These are phyloP conservation scores for Adoxophyes honmai DNA, from an alignment of 1,140 invertebrate species.

Conservation along the genomic window DNA sequence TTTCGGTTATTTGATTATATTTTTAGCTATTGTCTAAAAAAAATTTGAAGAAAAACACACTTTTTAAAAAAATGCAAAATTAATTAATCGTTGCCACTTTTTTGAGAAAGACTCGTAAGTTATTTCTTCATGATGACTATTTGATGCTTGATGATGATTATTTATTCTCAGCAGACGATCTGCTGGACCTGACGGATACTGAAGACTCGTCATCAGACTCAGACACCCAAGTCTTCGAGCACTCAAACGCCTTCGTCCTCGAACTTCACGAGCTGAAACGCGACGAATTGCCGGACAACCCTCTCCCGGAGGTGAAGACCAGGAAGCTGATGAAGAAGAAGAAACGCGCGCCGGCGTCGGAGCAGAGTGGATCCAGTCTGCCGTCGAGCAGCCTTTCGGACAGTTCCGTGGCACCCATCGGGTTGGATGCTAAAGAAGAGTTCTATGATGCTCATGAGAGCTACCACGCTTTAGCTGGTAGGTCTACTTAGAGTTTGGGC, in stretches of 20 bases:
- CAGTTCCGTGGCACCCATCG: constrained; percentile 14
- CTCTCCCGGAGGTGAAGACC: constrained; percentile 22
- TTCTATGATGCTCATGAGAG: constrained; percentile 58
- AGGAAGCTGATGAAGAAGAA: constrained; percentile 36
- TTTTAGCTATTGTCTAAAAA: too few relatives aligned
- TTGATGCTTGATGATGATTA: too few relatives aligned
- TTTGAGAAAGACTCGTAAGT: too few relatives aligned
- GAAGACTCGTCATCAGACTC: constrained; percentile 31
- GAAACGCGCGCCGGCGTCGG: not conserved
- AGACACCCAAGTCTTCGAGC: constrained; percentile 25
- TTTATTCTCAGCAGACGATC: constrained; percentile 17
- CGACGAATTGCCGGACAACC: constrained; percentile 29
- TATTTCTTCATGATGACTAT: too few relatives aligned
- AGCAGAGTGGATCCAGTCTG: not conserved
- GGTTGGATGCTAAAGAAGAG: constrained; percentile 38
- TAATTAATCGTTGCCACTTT: too few relatives aligned
- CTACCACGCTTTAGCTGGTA: constrained; percentile 42
- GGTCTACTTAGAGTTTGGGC: too few relatives aligned
- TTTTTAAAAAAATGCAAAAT: too few relatives aligned
- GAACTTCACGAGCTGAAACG: constrained; percentile 43
- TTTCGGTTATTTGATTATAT: too few relatives aligned
- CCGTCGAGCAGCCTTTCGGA: constrained; percentile 33
- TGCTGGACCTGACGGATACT: constrained; percentile 25
- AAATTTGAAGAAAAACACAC: too few relatives aligned
- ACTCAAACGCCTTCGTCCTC: constrained; percentile 30